These are phyloP conservation scores for Chloroclysta siterata DNA, from an alignment of 2,888 invertebrate genomes.

Conservation along the genomic window DNA sequence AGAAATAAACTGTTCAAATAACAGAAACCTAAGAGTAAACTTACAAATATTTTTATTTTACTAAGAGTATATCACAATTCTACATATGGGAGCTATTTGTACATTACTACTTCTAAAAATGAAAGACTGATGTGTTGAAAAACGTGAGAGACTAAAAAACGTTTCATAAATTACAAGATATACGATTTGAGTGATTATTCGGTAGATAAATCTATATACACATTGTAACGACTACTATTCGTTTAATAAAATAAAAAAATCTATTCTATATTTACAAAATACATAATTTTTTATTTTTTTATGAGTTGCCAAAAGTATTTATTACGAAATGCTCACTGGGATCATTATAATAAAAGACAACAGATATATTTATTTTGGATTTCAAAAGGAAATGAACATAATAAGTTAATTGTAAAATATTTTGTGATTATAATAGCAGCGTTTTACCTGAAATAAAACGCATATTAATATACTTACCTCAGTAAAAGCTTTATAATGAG, in stretches of 20 bases:
- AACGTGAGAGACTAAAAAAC: not conserved
- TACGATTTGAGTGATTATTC: not conserved
- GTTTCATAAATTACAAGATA: not conserved
- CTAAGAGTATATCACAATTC: constrained; percentile 24
- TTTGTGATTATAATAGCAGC: too few relatives aligned
- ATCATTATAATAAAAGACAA: not conserved
- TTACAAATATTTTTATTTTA: too few relatives aligned
- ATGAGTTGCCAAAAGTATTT: not conserved
- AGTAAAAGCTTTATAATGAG: too few relatives aligned
- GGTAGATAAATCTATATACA: not conserved
- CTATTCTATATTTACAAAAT: not conserved
- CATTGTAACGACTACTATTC: not conserved
- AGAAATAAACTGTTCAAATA: not conserved
- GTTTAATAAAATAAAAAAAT: not conserved
- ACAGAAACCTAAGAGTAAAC: too few relatives aligned
- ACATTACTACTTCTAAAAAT: not conserved
- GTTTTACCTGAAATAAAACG: too few relatives aligned
- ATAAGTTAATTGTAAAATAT: too few relatives aligned
- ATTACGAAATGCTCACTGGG: not conserved
- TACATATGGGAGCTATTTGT: constrained; percentile 23
- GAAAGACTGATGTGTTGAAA: not conserved
- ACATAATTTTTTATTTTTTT: not conserved
- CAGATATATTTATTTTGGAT: too few relatives aligned
- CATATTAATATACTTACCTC: too few relatives aligned
- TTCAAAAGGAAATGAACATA: too few relatives aligned